Conservation (phyloP, 2,888 invertebrate species). For the Altica lythri region DNA sequence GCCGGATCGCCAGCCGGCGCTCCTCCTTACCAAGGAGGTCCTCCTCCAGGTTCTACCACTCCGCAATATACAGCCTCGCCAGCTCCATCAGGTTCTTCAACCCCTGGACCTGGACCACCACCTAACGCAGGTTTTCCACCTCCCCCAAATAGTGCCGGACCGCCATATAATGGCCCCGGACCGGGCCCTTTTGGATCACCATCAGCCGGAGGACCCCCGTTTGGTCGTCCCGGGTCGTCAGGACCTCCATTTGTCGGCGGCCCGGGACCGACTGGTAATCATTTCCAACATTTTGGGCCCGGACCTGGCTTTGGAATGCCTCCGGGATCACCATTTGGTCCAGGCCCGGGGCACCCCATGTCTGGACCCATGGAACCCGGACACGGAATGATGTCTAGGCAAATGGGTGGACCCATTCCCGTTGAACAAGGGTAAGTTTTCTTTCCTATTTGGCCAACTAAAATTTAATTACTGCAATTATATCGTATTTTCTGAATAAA, state of each 20-base stretch:
- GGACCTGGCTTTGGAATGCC: conserved; percentile 71
- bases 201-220: conserved; percentile 65
- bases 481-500: no score
- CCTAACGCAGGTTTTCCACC: conserved; percentile 62
- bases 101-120: conserved; percentile 73
- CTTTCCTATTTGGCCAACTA: conserved; percentile 2
- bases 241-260: conserved; percentile 71
- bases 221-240: conserved; percentile 68
- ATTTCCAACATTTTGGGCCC: conserved; percentile 68
- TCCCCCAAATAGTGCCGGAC: conserved; percentile 63
- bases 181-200: conserved; percentile 68
- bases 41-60: conserved; percentile 75
- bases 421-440: conserved; percentile 75
- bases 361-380: conserved; percentile 67
- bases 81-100: conserved; percentile 80
- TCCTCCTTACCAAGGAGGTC: conserved; percentile 69
- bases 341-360: conserved; percentile 66
- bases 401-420: conserved; percentile 74
- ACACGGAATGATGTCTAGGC: conserved; percentile 64
- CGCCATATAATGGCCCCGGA: conserved; percentile 72
- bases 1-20: conserved; percentile 78
- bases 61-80: conserved; percentile 87
- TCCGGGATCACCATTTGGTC: conserved; percentile 72
- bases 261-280: conserved; percentile 70
- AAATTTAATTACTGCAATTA: no score